Evolutionary conservation across 2,797 vertebrate species (phyloP), one percentile per base, ranked within the genome.

Genomic region (Lacerta viridis): DNA sequence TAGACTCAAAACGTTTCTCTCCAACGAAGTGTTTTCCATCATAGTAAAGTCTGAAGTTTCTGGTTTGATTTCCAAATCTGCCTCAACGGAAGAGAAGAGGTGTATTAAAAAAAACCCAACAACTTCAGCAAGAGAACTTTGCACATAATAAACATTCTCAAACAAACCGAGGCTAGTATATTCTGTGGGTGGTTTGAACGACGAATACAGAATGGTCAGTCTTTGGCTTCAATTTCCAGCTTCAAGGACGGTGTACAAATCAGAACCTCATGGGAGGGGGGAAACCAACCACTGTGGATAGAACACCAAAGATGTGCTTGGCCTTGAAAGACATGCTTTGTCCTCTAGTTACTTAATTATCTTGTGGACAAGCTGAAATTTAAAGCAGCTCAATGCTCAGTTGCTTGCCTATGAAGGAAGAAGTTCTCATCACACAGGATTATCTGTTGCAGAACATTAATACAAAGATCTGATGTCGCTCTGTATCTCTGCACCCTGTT

Each of bases 11-110:
- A 89, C 98, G 97, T 96, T 98, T 98, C 96, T 98, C 98, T 95
- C 99, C 99, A 71, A 99, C 99, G 97, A 99, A 99, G 97, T 99
- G 99, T 93, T 99, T 99, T 94, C 99, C 99, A 93, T 99, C 99
- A 92, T 99, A 98, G 97, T 99, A 99, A 88, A 99, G 99, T 87
- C 99, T 98, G 97, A 99, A 99, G 97, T 99, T 99, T 97, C 98
- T 98, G 61, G 99, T 98, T 94, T 98, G 98, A 97, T 98, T 99
- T 95, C 99, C 99, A 96, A 99, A 99, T 97, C 99, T 99, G 96
- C 95, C 95, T 97, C 96, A 97, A 96, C 94, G 95, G 96, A 97
- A 97, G 80, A 95, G 96, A 96, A 96, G 94, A 96, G 94, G 95
- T 92, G 94, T 95, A 97, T 95, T 95, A 33, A 25, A 55, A 55